Conservation (phyloP, 2,888 invertebrate species). For the Drosophila limbata region DNA sequence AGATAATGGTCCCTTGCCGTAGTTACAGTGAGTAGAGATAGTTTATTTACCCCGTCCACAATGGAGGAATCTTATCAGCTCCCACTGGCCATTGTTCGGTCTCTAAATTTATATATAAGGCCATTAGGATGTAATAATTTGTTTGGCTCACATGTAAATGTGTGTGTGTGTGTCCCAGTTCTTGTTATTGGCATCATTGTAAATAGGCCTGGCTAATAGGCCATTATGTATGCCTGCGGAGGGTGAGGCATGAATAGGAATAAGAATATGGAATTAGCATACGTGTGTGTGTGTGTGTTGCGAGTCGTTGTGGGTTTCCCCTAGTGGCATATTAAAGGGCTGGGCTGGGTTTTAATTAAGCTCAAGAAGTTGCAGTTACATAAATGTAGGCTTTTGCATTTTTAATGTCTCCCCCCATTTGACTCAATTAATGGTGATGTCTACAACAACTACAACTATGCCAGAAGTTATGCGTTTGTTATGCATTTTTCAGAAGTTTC, state of each 20-base stretch:
- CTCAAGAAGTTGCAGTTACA: constrained; percentile 37
- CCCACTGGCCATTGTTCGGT: constrained; percentile 50
- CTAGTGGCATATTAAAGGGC: constrained; percentile 66
- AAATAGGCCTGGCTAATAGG: constrained; percentile 64
- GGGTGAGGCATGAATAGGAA: not conserved
- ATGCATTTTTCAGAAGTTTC: constrained; percentile 64
- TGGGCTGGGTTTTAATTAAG: constrained; percentile 67
- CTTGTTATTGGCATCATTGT: constrained; percentile 77
- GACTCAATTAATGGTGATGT: constrained; percentile 49
- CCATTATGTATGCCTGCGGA: constrained; percentile 40
- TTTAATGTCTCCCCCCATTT: constrained; percentile 52
- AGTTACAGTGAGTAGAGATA: too few species aligned
- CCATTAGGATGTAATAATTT: constrained; percentile 80
- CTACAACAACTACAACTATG: constrained; percentile 54
- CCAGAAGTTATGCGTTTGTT: constrained; percentile 37
- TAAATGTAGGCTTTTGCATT: constrained; percentile 63
- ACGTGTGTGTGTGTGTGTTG: not conserved
- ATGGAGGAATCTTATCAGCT: constrained; percentile 58
- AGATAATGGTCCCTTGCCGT: constrained; percentile 27
- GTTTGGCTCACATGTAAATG: constrained; percentile 65
- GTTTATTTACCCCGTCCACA: not conserved
- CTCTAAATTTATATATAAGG: constrained; percentile 75
- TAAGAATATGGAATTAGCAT: not conserved
- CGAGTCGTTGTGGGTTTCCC: constrained; percentile 32
- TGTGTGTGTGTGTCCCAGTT: constrained; percentile 38